Evolutionary conservation across 2,797 vertebrate genomes (phyloP).

Genomic region (Anabacerthia variegaticeps): DNA sequence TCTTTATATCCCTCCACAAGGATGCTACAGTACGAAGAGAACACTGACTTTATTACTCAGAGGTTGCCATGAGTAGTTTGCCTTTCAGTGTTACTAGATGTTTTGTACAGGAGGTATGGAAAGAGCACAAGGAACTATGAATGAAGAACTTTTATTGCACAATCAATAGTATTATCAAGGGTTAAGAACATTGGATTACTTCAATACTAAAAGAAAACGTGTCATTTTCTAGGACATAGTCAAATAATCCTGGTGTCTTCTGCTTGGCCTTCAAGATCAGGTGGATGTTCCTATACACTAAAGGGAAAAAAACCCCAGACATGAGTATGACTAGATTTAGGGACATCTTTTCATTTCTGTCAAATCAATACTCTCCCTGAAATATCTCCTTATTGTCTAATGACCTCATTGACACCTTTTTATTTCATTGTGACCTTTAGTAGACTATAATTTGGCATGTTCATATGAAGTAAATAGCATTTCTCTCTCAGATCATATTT

Average conservation of each 20-base stretch:
- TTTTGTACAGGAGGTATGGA: not conserved
- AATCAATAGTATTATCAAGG: not conserved
- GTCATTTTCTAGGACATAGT: not conserved
- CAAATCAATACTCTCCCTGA: not conserved
- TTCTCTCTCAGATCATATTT: not conserved
- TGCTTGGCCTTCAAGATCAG: not conserved
- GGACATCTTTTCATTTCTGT: not conserved
- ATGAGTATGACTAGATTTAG: not conserved
- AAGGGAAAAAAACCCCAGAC: not conserved
- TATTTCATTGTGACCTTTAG: not conserved
- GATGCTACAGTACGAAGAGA: not conserved
- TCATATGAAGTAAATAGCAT: not conserved
- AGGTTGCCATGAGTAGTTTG: not conserved
- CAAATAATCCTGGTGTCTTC: not conserved
- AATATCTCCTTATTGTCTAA: not conserved
- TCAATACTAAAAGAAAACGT: not conserved
- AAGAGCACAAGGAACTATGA: not conserved
- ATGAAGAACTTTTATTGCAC: not conserved
- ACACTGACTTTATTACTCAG: not conserved
- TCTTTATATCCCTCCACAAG: not conserved
- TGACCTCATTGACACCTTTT: not conserved
- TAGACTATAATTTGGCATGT: not conserved
- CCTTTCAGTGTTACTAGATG: not conserved
- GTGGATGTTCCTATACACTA: not conserved
- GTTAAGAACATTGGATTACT: not conserved